Conservation (phyloP, 2,797 vertebrate species). For the Threskiornis aethiopicus region DNA sequence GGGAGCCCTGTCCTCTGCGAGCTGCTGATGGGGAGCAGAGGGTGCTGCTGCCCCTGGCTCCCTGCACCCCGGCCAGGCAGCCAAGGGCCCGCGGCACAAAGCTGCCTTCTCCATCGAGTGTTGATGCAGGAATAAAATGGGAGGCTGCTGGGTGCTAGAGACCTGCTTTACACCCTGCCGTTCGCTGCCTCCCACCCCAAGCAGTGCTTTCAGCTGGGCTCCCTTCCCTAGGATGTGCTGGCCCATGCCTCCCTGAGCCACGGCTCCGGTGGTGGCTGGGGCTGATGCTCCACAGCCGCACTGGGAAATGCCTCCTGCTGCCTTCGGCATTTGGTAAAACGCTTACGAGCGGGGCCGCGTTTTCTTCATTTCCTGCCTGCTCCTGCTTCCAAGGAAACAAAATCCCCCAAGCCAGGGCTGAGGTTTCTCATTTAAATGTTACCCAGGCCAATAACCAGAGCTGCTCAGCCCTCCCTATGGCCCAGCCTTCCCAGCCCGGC, state of each 20-base stretch:
- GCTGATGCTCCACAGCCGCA: not conserved
- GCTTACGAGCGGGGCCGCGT: not conserved
- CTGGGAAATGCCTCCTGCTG: constrained; percentile 10
- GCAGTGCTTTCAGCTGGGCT: not conserved
- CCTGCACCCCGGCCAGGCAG: fast-evolving
- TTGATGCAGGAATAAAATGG: fast-evolving
- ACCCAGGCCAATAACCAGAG: not conserved
- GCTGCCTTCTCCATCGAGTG: fast-evolving
- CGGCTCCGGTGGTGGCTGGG: not conserved
- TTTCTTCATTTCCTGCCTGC: constrained; percentile 55
- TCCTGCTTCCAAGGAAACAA: constrained; percentile 46
- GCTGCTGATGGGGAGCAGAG: not conserved
- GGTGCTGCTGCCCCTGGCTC: not conserved
- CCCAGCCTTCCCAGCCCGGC: fast-evolving
- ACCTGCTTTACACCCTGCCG: fast-evolving
- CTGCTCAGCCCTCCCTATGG: not conserved
- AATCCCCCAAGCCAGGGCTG: constrained; percentile 42
- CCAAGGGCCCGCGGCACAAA: fast-evolving
- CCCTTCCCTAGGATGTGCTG: not conserved
- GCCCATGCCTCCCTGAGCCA: fast-evolving
- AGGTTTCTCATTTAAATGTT: constrained; percentile 25
- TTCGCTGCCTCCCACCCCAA: not conserved
- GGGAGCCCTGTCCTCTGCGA: no score
- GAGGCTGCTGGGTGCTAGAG: not conserved
- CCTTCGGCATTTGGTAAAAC: constrained; percentile 36